Base-by-base conservation (phyloP, 2,888 invertebrate genomes). In the Sesamia inferens region DNA sequence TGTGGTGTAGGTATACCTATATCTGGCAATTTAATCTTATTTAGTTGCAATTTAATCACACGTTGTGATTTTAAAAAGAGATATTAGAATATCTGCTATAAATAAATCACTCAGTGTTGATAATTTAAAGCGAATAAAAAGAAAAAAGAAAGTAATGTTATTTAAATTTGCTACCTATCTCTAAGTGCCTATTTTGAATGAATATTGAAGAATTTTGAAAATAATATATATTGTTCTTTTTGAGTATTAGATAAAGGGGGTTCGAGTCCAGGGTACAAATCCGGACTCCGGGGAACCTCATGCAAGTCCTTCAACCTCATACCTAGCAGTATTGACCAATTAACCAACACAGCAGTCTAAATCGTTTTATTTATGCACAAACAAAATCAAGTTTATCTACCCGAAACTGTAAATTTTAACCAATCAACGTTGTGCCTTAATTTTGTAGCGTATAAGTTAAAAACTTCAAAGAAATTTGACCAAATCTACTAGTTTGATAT, bases 1-100 rank as follows among this genome's bases (percentile, higher is more conserved):
- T 7, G 48, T 63, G n/a, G 51, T 51, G 47, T 68, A 31, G 31
- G 31, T 31, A 31, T 31, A n/a, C n/a, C n/a, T n/a, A 59, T 66
- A 71, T 63, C 59, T 71, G 62, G 31, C 71, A 51, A 70, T 31
- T 61, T 67, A 68, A 78, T 68, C 68, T 62, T 0, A n/a, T 65
- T 44, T 14, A 39, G 44, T 64, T 13, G 58, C 31, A 3, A 8
- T 54, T 3, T 44, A n/a, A n/a, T 31, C 14, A 61, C 44, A 47
- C 19, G 72, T 44, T 72, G 14, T n/a, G n/a, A 3, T 39, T 39
- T 39, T 39, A 4, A 39, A 39, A 39, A 39, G 4, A 39, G 39
- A 39, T 39, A 7, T 39, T 39, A 7, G 39, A 39, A 39, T 31
- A 31, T 31, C 31, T 31, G 31, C 3, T 31, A 31, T 3, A 31